Base-by-base conservation (phyloP, 2,797 vertebrate genomes). In the Coccyzus lansbergi region DNA sequence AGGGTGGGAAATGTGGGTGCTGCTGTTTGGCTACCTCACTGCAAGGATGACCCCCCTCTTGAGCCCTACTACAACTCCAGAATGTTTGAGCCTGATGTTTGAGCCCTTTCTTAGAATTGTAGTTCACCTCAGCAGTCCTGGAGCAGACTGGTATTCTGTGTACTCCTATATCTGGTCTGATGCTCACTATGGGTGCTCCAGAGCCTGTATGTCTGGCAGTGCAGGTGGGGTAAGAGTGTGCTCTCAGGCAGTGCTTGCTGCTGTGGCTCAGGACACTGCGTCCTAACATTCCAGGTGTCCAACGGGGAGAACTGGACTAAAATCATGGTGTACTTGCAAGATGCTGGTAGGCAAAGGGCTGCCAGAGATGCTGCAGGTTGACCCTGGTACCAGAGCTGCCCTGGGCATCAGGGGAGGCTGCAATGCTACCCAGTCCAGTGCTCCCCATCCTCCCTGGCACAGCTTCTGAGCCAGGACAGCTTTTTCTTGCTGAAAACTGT, bases 141-240 rank as follows among this genome's bases (percentile, higher is more conserved):
- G 19, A 84, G 53, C 58, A 81, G 71, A 8, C 29, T 69, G 22
- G 8, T 78, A 17, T 71, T 24, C 42, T 46, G 12, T 76, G 33
- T 46, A 42, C 14, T 48, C 18, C 0, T 4, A 4, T 42, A 8
- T 34, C 49, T 81, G 48, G 7, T 56, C 8, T 63, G 71, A 0
- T 22, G 22, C 29, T 86, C 36, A 0, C 0, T 18, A 36, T 0
- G 2, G 81, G 40, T 75, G 49, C 28, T 40, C 0, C 0, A 52
- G 38, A 81, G 10, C 22, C 36, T 4, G 0, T 40, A 67, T 65
- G 48, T 19, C 44, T 22, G 51, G 40, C 5, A 4, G 16, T 9
- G 24, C 55, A 72, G 64, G 10, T 44, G 38, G 46, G 31, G 15
- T 38, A 18, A 31, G 36, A 72, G 55, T 31, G 38, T 12, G 6